Evolutionary conservation across 1,140 invertebrate genomes (phyloP).

Genomic region (Drosophila navojoa): DNA sequence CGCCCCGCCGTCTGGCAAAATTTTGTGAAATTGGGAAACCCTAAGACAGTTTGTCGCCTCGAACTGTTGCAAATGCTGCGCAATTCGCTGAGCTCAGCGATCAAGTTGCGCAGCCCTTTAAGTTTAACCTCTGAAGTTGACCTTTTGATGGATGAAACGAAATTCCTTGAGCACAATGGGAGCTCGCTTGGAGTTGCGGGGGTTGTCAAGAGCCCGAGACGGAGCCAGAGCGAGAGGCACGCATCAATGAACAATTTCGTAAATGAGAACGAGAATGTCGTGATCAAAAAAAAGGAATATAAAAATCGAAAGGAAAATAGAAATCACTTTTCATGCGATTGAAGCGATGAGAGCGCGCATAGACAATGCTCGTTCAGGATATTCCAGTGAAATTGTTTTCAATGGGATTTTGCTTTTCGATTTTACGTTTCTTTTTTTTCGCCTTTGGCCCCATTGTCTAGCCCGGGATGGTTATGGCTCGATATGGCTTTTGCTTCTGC

Average conservation of each 20-base stretch:
- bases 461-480: slow-evolving; percentile 16
- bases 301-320: slow-evolving; percentile 25
- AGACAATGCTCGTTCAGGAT: slow-evolving; percentile 56
- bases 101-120: slow-evolving; percentile 9
- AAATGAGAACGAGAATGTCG: slow-evolving; percentile 52
- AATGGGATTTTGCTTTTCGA: slow-evolving; percentile 44
- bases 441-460: slow-evolving; percentile 26
- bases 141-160: slow-evolving; percentile 31
- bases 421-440: slow-evolving; percentile 10
- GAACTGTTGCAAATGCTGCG: slow-evolving; percentile 24
- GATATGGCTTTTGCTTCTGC: slow-evolving; percentile 49
- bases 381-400: slow-evolving; percentile 73
- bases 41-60: not conserved
- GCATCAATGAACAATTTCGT: slow-evolving; percentile 45
- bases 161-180: slow-evolving; percentile 13
- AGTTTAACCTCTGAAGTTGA: slow-evolving; percentile 39
- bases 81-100: slow-evolving; percentile 27
- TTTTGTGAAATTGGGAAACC: not conserved
- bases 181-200: not conserved
- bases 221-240: slow-evolving; percentile 1
- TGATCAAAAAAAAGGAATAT: slow-evolving; percentile 30
- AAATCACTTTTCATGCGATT: slow-evolving; percentile 72
- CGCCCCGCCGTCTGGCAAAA: slow-evolving; percentile 3
- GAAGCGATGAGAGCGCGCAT: slow-evolving; percentile 9
- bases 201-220: not conserved